phyloP scores from a whole-genome alignment of 1,140 invertebrate species.

The Eriocheir sinensis region DNA sequence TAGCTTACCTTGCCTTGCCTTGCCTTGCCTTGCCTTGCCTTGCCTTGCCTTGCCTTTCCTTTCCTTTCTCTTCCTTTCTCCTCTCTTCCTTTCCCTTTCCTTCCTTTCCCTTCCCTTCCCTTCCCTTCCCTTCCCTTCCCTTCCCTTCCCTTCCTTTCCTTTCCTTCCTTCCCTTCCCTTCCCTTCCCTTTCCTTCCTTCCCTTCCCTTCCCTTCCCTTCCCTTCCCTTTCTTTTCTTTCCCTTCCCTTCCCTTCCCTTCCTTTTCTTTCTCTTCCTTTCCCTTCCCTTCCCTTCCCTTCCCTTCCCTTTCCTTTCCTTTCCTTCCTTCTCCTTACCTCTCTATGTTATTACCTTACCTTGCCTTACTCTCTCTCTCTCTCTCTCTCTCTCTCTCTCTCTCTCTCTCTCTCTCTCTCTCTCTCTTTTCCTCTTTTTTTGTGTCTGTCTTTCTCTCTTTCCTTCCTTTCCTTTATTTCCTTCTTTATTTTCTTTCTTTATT shows the following conservation, averaged over 20 bases:
- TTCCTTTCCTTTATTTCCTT: too few species aligned
- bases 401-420: neutral
- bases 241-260: too few species aligned
- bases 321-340: neutral
- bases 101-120: neutral
- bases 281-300: too few species aligned
- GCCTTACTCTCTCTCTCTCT: neutral
- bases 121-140: neutral
- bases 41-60: neutral
- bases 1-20: neutral
- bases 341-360: neutral
- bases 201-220: too few species aligned
- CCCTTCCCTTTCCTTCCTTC: neutral
- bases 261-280: too few species aligned
- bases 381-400: neutral
- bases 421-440: neutral
- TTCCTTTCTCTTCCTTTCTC: neutral
- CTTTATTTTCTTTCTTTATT: too few species aligned
- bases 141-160: neutral
- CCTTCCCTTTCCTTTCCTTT: neutral
- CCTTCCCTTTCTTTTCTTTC: too few species aligned
- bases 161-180: neutral
- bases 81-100: neutral
- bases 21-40: neutral
- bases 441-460: too few species aligned